These are phyloP conservation scores for Cephus rjabovi DNA, from an alignment of 2,888 invertebrate species.

Conservation along the genomic window DNA sequence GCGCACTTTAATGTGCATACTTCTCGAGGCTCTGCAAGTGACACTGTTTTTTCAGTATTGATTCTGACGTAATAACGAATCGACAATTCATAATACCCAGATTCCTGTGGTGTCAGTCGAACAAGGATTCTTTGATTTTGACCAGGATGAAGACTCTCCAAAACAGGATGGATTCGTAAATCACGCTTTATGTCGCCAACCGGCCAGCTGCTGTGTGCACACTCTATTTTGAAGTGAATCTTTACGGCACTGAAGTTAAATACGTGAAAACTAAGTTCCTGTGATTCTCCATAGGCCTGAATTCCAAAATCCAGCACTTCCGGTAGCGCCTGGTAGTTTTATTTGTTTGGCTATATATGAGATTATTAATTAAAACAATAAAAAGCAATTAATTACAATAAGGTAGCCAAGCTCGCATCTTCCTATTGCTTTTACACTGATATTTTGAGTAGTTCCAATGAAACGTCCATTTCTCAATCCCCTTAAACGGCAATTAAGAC, in stretches of 20 bases:
- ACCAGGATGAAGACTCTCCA: constrained; percentile 49
- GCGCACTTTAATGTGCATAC: constrained; percentile 50
- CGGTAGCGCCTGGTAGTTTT: constrained; percentile 59
- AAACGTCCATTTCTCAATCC: constrained; percentile 13
- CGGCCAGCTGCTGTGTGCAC: constrained; percentile 32
- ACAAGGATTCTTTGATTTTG: constrained; percentile 50
- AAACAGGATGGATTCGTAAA: constrained; percentile 41
- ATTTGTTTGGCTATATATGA: not conserved
- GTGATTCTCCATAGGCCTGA: constrained; percentile 45
- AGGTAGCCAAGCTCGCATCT: constrained; percentile 32
- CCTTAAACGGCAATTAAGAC: constrained; percentile 28
- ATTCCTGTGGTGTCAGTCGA: constrained; percentile 45
- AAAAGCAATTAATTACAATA: constrained; percentile 23
- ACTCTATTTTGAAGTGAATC: constrained; percentile 57
- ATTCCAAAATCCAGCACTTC: constrained; percentile 55
- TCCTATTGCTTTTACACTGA: constrained; percentile 27
- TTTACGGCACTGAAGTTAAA: constrained; percentile 64
- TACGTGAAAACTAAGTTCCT: constrained; percentile 54
- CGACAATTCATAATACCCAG: constrained; percentile 53
- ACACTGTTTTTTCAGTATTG: constrained; percentile 33
- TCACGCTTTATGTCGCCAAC: constrained; percentile 32
- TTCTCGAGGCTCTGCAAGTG: constrained; percentile 29
- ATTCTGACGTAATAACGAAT: constrained; percentile 57
- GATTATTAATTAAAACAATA: not conserved
- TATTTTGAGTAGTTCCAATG: constrained; percentile 12